These are phyloP conservation scores for Aramus guarauna DNA, from an alignment of 2,113 vertebrate species.

Conservation along the genomic window DNA sequence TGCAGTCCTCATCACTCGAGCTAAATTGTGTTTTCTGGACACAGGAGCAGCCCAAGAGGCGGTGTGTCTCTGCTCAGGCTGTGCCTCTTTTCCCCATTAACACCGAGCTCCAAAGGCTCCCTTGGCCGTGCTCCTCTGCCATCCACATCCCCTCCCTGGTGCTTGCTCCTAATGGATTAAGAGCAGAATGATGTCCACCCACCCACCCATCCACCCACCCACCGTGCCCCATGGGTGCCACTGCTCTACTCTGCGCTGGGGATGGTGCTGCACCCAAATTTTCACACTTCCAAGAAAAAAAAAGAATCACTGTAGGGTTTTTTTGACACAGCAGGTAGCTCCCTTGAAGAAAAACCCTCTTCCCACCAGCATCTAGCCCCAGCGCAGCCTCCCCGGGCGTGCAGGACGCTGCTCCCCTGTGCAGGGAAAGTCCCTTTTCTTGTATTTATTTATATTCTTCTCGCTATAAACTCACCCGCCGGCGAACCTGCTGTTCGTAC, in stretches of 20 bases:
- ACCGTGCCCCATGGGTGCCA: fast-evolving
- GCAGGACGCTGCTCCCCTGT: background rate
- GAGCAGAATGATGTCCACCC: background rate
- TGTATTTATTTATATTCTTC: slow-evolving; percentile 27
- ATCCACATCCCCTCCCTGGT: background rate
- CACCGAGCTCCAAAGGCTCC: fast-evolving
- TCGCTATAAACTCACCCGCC: background rate
- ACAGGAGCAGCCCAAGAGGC: background rate
- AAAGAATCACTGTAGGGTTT: too few species aligned
- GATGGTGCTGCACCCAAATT: background rate
- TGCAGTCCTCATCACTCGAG: background rate
- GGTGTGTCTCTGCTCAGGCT: background rate
- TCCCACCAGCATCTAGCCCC: fast-evolving
- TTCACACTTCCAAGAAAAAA: background rate
- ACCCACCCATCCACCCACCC: too few species aligned
- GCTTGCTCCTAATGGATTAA: background rate
- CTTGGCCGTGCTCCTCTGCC: background rate
- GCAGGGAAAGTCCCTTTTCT: slow-evolving; percentile 16
- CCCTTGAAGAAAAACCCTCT: background rate
- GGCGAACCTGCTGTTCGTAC: background rate
- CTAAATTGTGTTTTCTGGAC: background rate
- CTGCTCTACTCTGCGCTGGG: background rate
- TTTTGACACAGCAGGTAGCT: background rate
- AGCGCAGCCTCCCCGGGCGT: background rate
- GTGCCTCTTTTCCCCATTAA: background rate